Base-by-base conservation (phyloP, 2,113 vertebrate genomes). In the Okapia johnstoni region DNA sequence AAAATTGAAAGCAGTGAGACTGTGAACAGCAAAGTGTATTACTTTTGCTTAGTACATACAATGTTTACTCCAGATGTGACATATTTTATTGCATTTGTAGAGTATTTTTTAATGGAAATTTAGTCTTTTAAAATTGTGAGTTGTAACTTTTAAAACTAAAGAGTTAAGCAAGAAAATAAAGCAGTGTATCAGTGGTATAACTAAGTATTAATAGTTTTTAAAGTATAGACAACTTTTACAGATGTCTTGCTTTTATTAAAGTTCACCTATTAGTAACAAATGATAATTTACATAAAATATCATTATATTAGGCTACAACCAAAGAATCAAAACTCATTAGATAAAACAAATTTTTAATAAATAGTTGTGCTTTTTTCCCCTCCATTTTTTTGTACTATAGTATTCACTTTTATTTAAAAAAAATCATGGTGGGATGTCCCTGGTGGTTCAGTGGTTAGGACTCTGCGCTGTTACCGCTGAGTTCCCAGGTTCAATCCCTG, bases 71-170 rank as follows among this genome's bases (percentile, higher is more conserved):
- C 46, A 50, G 48, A 81, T 0, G 0, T 50, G 58, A 61, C 46
- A 46, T 80, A 55, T 61, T 89, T 86, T 70, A 46, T n/a, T 46
- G 80, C 60, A 5, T 90, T 80, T 90, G 54, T 61, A 77, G 36
- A 80, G 46, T 52, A 85, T 36, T 61, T 95, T 80, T 36, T 23
- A 57, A 66, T 61, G 58, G 46, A 86, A 90, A 66, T 55, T 23
- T 70, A 33, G 57, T 87, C n/a, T 86, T 97, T 93, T 86, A 46
- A 96, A 96, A 88, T 88, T 46, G 16, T 79, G 83, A 91, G 33
- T 88, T 66, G 50, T 28, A 36, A 5, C 61, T 23, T 76, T 93
- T 48, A 55, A 94, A 90, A 58, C 33, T n/a, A 60, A 88, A 83
- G 5, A 90, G 85, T 40, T 25, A 81, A 90, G 50, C 58, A 86